phyloP scores from a whole-genome alignment of 1,140 invertebrate species.

The Goniozus legneri region DNA sequence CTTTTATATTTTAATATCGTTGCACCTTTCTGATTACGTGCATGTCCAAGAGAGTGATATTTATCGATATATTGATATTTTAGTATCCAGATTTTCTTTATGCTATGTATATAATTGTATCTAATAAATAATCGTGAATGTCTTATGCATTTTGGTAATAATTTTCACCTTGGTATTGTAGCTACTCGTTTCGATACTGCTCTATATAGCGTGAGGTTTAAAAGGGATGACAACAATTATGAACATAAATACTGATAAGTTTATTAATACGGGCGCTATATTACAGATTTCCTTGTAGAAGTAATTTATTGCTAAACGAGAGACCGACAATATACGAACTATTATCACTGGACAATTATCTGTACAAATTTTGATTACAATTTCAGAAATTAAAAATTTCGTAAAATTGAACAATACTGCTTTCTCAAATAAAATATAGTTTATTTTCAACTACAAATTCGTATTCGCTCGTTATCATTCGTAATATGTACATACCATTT shows the following conservation, averaged over 20 bases:
- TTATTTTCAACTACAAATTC: no score
- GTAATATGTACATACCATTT: slow-evolving; percentile 55
- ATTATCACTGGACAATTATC: neutral
- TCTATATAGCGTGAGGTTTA: neutral
- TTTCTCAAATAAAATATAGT: neutral
- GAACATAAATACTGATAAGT: slow-evolving; percentile 41
- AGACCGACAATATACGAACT: no score
- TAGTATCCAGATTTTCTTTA: slow-evolving; percentile 8
- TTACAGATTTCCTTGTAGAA: no score
- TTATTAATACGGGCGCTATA: slow-evolving; percentile 40
- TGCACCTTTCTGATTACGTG: no score
- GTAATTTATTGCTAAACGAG: no score
- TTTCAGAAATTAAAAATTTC: neutral
- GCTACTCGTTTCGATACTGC: neutral
- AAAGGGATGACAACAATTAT: neutral
- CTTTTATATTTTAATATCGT: no score
- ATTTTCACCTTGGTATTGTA: slow-evolving; percentile 13
- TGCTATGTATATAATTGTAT: slow-evolving; percentile 17
- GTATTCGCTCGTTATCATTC: slow-evolving; percentile 53
- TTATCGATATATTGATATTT: no score
- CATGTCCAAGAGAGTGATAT: no score
- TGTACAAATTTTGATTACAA: neutral
- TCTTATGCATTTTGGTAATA: slow-evolving; percentile 22
- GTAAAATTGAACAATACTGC: slow-evolving; percentile 3
- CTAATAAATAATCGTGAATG: slow-evolving; percentile 26